Evolutionary conservation across 2,113 vertebrate species (phyloP), one percentile per base, ranked within the genome.

Genomic region (Amphiprion ocellaris): DNA sequence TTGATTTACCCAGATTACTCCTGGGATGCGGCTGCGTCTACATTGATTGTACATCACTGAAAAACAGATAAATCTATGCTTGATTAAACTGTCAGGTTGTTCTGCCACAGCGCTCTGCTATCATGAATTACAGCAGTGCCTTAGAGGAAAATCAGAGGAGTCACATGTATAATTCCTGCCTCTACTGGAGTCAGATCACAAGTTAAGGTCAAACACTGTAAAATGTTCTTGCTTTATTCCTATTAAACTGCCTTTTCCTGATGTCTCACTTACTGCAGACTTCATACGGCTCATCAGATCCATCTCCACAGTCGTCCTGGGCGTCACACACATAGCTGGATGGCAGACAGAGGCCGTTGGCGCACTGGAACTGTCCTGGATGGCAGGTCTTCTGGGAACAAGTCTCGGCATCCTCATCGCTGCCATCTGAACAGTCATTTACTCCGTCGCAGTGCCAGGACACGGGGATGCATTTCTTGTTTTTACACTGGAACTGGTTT

Each of bases 401-500:
- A 7, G 78, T 86, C 7, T 93, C 87, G 1, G 85, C 16, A 4
- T 93, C 91, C 62, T 95, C 94, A 5, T 95, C 94, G 1, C 93
- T 94, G 74, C 82, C 84, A 0, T 95, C 94, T 0, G 79, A 33
- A 11, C 94, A 95, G 83, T 95, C 93, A 1, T n/a, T 23, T 0
- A 82, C 1, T 8, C 93, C 93, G 1, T 95, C 93, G 5, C 94
- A 95, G 79, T 94, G 94, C 87, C 88, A 92, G 23, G 93, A 84
- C 37, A 93, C 81, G 0, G 94, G 92, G 69, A 95, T 94, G 79
- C 94, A 95, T 21, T 62, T 60, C 67, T 93, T 93, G 84, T 93
- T 88, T 86, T 89, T 90, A 77, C 94, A 95, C 87, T 95, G 93
- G 77, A 94, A 95, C 82, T 95, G 91, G 80, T 93, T 94, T 14